Evolutionary conservation across 1,140 invertebrate species (phyloP), one percentile per base, ranked within the genome.

Genomic region (Scaptomyza graminum): DNA sequence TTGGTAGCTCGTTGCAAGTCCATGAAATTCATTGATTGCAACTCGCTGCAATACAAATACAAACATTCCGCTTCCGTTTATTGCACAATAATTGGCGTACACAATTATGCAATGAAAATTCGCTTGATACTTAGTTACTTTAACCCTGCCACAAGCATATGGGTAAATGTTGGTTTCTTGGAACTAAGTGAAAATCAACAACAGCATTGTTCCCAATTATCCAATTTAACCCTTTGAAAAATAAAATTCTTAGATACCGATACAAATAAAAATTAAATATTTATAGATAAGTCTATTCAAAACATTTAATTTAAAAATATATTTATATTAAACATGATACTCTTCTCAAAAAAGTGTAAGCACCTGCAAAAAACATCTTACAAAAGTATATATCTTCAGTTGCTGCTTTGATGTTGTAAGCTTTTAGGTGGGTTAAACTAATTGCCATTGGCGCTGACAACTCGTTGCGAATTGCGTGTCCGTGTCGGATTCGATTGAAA

Each of bases 21-120:
- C 46, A 47, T 69, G 66, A 47, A 74, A 71, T 75, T 71, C 57
- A 78, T 74, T 74, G 61, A 74, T 65, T 71, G 75, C 62, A 66
- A 67, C 37, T 49, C 69, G 59, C 46, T 67, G 25, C 56, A 62
- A 60, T 62, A 55, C 71, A 67, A 74, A 70, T 41, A 74, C 64
- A 77, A 67, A 76, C 68, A 80, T 65, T 74, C 62, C 56, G 37
- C 62, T 74, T 61, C 61, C 67, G 61, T 61, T 70, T 51, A 61
- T 67, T 67, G 51, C 64, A 54, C 69, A 77, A 76, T 81, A 77
- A 77, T 71, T 81, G 57, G 13, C 43, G 55, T 37, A 56, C 56
- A 71, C 67, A 64, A 67, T 71, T 71, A 71, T 66, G 57, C 61
- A 60, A 43, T 47, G 25, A 55, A 28, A 64, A 74, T 47, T 65